These are phyloP conservation scores for Aegypius monachus DNA, from an alignment of 2,113 vertebrate species.

Conservation along the genomic window DNA sequence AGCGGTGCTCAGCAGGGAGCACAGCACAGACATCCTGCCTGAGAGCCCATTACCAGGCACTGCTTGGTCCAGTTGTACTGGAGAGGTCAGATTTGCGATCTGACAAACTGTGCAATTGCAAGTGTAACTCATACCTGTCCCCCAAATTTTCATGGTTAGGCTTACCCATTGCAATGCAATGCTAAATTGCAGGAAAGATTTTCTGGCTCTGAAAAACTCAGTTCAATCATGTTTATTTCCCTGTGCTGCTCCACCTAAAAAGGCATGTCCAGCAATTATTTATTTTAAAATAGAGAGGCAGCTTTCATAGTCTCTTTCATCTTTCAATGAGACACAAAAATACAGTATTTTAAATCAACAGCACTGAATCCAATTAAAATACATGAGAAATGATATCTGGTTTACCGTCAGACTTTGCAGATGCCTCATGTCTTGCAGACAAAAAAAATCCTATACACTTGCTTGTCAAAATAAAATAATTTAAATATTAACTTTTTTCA, in stretches of 20 bases:
- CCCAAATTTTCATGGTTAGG: neutral
- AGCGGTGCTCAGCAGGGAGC: neutral
- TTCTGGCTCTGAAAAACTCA: neutral
- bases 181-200: neutral
- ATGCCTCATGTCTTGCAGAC: neutral
- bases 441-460: neutral
- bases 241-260: neutral
- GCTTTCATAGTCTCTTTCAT: conserved; percentile 29
- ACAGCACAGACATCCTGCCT: neutral
- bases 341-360: neutral
- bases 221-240: conserved; percentile 6
- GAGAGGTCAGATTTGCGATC: neutral
- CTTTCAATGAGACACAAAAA: conserved; percentile 35
- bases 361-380: neutral
- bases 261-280: conserved; percentile 26
- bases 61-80: neutral
- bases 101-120: neutral
- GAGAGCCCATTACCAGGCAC: neutral
- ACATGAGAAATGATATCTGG: neutral
- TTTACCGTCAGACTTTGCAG: conserved; percentile 15
- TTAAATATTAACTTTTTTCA: conserved; percentile 33
- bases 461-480: conserved; percentile 37
- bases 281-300: conserved; percentile 35
- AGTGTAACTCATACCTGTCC: neutral
- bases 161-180: neutral